phyloP scores from a whole-genome alignment of 2,113 vertebrate species.

The Odocoileus virginianus region DNA sequence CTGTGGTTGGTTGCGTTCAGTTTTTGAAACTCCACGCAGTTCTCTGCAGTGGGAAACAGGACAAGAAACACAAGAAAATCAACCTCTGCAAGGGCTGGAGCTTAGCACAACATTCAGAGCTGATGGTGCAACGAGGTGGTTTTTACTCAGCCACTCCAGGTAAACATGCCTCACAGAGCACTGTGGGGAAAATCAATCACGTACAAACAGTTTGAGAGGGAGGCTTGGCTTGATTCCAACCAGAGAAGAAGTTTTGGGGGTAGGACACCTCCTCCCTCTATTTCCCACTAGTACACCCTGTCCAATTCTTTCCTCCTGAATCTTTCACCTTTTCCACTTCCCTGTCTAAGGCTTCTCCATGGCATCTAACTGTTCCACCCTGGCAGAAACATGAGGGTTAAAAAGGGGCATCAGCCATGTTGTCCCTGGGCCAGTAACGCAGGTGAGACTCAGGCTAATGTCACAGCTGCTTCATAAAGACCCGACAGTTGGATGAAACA shows the following conservation, averaged over 20 bases:
- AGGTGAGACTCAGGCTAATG: neutral
- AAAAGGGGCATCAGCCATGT: too few species aligned
- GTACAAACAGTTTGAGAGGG: neutral
- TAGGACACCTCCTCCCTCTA: neutral
- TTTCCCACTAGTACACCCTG: too few species aligned
- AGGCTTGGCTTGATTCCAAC: neutral
- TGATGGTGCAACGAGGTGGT: neutral
- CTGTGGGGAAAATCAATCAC: neutral
- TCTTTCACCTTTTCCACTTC: neutral
- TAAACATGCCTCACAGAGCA: neutral
- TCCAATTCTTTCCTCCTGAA: neutral
- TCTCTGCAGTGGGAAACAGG: conserved; percentile 83
- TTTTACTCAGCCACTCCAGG: neutral
- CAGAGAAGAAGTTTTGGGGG: neutral
- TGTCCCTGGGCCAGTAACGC: neutral
- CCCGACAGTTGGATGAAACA: neutral
- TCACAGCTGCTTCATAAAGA: neutral
- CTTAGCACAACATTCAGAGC: neutral
- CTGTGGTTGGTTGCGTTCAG: conserved; percentile 93
- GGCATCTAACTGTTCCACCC: neutral
- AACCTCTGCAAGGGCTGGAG: neutral
- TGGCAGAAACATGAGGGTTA: neutral
- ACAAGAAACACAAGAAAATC: conserved; percentile 27
- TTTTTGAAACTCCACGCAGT: conserved; percentile 94
- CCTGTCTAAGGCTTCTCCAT: neutral